Base-by-base conservation (phyloP, 2,113 vertebrate species). In the Sinocyclocheilus maitianheensis region DNA sequence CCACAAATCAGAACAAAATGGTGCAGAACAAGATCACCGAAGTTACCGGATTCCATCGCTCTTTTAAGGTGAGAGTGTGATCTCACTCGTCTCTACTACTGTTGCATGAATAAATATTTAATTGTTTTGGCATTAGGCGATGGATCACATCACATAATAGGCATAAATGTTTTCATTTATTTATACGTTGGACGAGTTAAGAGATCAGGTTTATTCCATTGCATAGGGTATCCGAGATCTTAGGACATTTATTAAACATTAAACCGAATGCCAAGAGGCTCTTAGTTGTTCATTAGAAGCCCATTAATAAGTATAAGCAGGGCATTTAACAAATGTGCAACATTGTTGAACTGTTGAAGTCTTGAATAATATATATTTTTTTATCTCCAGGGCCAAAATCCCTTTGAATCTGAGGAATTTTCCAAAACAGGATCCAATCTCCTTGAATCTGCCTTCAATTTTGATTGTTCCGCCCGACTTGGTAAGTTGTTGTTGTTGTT, bases 11-110 rank as follows among this genome's bases (percentile, higher is more conserved):
- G 91, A 89, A 86, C 87, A 93, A 94, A 91, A 97, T 98, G 97
- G 97, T 98, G 91, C 97, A 98, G 94, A 98, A 97, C 86, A 98
- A 97, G 91, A 95, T 95, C 58, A 91, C 95, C 71, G 96, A 98
- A 91, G 93, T 97, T 87, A 95, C 96, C 85, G 96, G 96, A 89
- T 97, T 98, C 90, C 97, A 97, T 84, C 96, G 95, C 91, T 97
- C 97, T 24, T 97, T 97, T 92, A 97, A 97, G 96, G 97, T 97
- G 90, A 84, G 69, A 2, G 34, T 20, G 30, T 12, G 34, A 30
- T 69, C 43, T 53, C 12, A 8, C 51, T 74, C 24, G 11, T 9
- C 22, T 58, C 1, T 8, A 82, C 63, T 75, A 40, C 22, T 76
- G 22, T 48, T 48, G 5, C 43, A 9, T 76, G 6, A 16, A 51